A percentile compares a stretch with the other conserved stretches of the same genome.
phyloP scores from a whole-genome alignment of 2,888 invertebrate species.

The Thyatira batis region DNA sequence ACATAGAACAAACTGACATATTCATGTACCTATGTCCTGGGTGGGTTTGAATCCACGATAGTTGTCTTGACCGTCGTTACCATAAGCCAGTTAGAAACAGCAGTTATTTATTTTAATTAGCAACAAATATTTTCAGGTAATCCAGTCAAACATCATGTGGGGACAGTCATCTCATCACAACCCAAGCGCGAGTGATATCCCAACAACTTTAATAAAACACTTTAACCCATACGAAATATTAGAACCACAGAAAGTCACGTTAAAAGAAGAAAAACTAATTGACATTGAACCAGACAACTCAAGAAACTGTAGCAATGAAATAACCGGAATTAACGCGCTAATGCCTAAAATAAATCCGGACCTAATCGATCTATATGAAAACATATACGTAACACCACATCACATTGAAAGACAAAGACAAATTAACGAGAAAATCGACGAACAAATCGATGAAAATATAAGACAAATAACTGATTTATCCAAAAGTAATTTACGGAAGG shows the following conservation, averaged over 20 bases:
- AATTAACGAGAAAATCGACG: background rate
- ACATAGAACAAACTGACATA: too few relatives aligned
- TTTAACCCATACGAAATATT: constrained; percentile 12
- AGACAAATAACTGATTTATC: background rate
- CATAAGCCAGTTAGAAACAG: too few relatives aligned
- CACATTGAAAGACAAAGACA: constrained; percentile 7
- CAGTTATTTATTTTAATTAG: too few relatives aligned
- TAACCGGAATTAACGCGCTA: background rate
- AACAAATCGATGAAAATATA: background rate
- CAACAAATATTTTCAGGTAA: too few relatives aligned
- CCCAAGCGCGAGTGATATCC: background rate
- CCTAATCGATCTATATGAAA: constrained; percentile 23
- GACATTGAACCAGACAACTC: background rate
- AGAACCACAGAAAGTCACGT: constrained; percentile 14
- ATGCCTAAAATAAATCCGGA: background rate
- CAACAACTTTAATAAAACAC: constrained; percentile 6
- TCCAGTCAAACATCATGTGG: background rate
- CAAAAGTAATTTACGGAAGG: background rate
- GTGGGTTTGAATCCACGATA: too few relatives aligned
- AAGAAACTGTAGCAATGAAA: too few relatives aligned
- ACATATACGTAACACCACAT: constrained; percentile 23
- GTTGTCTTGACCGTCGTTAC: too few relatives aligned
- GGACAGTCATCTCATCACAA: background rate
- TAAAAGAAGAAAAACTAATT: background rate
- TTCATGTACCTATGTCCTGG: too few relatives aligned